These are phyloP conservation scores for Delphinapterus leucas DNA, from an alignment of 2,113 vertebrate species.

Conservation along the genomic window DNA sequence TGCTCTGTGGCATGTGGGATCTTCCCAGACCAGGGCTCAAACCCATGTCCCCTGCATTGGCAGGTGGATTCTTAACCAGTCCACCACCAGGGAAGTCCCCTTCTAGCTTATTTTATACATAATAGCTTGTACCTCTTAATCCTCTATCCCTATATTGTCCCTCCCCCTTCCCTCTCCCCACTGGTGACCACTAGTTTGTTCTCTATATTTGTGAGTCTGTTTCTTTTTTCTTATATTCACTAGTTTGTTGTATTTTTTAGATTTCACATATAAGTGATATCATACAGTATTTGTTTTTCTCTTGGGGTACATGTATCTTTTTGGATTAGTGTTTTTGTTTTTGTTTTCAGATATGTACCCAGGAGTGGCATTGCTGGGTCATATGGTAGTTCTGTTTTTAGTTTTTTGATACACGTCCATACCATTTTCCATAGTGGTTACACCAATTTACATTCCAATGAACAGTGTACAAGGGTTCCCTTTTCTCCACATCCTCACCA, in stretches of 20 bases:
- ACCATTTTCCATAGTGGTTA: neutral
- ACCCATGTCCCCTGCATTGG: too few species aligned
- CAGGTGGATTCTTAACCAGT: too few species aligned
- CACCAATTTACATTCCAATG: neutral
- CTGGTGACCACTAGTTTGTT: neutral
- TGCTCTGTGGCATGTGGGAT: too few species aligned
- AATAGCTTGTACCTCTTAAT: neutral
- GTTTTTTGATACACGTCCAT: neutral
- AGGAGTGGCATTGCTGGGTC: neutral
- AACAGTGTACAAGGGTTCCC: neutral
- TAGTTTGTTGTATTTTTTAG: neutral
- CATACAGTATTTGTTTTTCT: neutral
- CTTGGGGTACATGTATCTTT: neutral
- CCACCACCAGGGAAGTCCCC: too few species aligned
- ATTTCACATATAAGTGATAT: neutral
- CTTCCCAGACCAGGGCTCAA: too few species aligned
- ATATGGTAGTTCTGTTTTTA: neutral
- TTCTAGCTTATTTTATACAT: neutral
- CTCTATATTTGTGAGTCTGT: neutral
- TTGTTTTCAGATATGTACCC: neutral
- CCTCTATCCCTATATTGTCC: neutral
- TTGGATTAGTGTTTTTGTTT: neutral
- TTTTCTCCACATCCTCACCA: neutral
- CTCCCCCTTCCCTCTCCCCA: neutral
- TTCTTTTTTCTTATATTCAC: neutral